phyloP scores from a whole-genome alignment of 1,140 invertebrate species.

The Rhagoletis zephyria region DNA sequence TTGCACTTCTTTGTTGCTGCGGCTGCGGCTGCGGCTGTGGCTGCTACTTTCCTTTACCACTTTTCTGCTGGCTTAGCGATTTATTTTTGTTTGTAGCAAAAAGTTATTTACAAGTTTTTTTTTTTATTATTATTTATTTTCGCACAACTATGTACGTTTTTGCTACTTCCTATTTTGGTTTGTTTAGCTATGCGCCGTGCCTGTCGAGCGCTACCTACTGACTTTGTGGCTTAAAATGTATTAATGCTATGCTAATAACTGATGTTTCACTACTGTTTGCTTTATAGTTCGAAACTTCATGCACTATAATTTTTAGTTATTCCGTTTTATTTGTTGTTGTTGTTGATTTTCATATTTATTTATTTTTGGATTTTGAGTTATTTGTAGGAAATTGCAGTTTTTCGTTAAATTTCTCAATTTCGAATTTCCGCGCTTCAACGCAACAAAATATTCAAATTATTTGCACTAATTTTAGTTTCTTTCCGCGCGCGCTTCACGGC shows the following conservation, averaged over 20 bases:
- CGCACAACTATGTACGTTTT: neutral
- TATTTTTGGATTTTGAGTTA: neutral
- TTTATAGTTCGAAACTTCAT: constrained; percentile 33
- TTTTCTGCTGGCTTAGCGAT: constrained; percentile 10
- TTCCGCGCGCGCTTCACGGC: constrained; percentile 19
- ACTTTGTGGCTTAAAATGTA: constrained; percentile 26
- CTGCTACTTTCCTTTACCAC: neutral
- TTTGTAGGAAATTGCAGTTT: constrained; percentile 29
- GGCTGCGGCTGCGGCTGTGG: too few species aligned
- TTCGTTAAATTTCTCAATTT: neutral
- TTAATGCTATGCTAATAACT: neutral
- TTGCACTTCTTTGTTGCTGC: neutral
- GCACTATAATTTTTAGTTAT: constrained; percentile 18
- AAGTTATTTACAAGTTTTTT: neutral
- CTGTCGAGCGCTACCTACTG: neutral
- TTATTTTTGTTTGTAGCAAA: neutral
- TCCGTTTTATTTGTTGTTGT: neutral
- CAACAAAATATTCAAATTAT: constrained; percentile 40
- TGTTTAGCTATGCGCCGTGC: neutral
- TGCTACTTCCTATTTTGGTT: constrained; percentile 2
- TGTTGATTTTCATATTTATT: too few species aligned
- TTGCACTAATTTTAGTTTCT: constrained; percentile 30
- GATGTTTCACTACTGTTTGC: neutral
- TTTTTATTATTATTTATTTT: neutral
- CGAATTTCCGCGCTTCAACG: constrained; percentile 17